phyloP scores from a whole-genome alignment of 2,797 vertebrate genomes.

The Leptatherina wallacei region DNA sequence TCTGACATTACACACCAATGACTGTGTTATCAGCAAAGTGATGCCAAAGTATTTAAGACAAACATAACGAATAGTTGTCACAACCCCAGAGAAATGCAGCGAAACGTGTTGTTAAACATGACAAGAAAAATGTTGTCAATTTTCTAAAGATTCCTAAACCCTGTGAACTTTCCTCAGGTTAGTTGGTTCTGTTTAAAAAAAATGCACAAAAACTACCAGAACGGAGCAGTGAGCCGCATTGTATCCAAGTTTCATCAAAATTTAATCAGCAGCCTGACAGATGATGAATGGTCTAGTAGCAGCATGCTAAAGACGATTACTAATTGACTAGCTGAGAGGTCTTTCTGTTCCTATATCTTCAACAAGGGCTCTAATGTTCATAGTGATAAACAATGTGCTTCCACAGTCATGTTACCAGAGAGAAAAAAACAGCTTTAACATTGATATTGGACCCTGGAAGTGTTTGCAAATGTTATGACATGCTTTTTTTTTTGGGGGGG shows the following conservation, averaged over 20 bases:
- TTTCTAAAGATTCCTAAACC: background rate
- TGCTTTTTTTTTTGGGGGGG: no score
- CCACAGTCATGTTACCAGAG: background rate
- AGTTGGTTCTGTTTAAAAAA: constrained; percentile 3
- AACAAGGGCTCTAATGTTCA: background rate
- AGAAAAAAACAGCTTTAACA: background rate
- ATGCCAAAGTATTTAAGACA: background rate
- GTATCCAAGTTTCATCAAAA: constrained; percentile 28
- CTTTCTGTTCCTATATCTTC: background rate
- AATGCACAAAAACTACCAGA: background rate
- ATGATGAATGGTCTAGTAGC: constrained; percentile 25
- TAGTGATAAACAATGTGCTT: background rate
- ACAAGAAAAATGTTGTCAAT: background rate
- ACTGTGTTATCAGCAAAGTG: background rate
- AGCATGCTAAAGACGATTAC: constrained; percentile 16
- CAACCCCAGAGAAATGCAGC: background rate
- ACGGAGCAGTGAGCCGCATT: constrained; percentile 19
- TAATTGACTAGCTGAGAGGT: constrained; percentile 15
- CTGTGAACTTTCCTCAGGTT: constrained; percentile 1
- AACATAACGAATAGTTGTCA: background rate
- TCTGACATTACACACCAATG: background rate
- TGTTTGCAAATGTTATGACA: background rate
- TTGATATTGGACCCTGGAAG: background rate
- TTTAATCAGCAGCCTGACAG: constrained; percentile 8
- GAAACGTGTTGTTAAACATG: background rate